These are phyloP conservation scores for Melanophora roralis DNA, from an alignment of 2,888 invertebrate species.

Conservation along the genomic window DNA sequence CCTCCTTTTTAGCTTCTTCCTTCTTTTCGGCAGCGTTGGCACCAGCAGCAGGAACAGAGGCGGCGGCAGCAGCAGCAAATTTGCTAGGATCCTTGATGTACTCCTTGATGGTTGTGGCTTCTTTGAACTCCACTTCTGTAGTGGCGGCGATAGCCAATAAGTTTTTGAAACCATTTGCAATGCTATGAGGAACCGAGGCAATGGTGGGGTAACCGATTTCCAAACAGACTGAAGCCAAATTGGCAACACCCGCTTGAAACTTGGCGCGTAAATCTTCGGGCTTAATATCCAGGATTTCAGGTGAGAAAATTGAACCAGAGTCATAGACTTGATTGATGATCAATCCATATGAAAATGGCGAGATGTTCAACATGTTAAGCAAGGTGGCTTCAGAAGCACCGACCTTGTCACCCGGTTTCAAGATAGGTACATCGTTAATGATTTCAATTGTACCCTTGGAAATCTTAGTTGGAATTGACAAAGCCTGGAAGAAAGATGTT, in stretches of 20 bases:
- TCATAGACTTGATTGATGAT: constrained; percentile 98
- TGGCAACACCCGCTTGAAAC: constrained; percentile 95
- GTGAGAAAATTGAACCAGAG: constrained; percentile 97
- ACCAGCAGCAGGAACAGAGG: constrained; percentile 81
- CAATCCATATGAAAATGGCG: constrained; percentile 99
- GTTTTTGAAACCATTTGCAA: constrained; percentile 99
- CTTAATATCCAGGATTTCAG: constrained; percentile 98
- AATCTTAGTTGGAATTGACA: constrained; percentile 99
- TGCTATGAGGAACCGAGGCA: constrained; percentile 97
- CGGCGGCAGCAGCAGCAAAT: constrained; percentile 85
- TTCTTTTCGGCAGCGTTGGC: constrained; percentile 82
- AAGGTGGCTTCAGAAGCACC: constrained; percentile 99
- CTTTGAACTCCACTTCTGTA: constrained; percentile 96
- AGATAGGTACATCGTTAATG: constrained; percentile 94
- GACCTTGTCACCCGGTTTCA: constrained; percentile 97
- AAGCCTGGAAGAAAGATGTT: constrained; percentile 99
- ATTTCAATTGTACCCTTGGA: constrained; percentile 99
- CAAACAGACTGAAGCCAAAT: constrained; percentile 95
- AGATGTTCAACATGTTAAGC: constrained; percentile 99
- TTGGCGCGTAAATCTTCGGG: constrained; percentile 94
- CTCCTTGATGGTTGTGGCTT: constrained; percentile 94
- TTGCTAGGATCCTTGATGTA: constrained; percentile 97
- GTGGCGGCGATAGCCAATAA: constrained; percentile 96
- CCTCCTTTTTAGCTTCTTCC: constrained; percentile 88
- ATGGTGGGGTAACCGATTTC: constrained; percentile 96